Base-by-base conservation (phyloP, 2,113 vertebrate species). In the Galbula dea region DNA sequence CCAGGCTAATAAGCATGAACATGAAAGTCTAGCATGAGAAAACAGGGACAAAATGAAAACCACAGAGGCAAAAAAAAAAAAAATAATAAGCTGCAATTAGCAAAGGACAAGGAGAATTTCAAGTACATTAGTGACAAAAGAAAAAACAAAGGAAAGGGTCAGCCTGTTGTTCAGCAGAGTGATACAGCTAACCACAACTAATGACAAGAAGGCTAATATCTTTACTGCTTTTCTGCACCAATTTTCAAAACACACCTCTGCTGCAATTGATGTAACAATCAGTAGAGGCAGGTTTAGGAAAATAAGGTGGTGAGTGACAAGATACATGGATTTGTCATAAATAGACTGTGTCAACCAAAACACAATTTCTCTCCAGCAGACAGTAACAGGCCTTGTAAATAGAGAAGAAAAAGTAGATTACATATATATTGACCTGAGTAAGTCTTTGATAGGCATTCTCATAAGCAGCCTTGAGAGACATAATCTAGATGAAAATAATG, bases 1-100 rank as follows among this genome's bases (percentile, higher is more conserved):
- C 37, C 80, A 90, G 51, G 39, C 59, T 92, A 93, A 92, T 95
- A 85, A 88, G 72, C 30, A 80, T 83, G 34, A 93, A 86, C 72
- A 90, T 74, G 77, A 90, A 94, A 94, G 67, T 74, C 32, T 17
- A 71, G 26, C 34, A 46, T 43, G 46, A 88, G 41, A 9, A 68
- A 85, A 52, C 4, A 66, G 76, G 55, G 37, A 80, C 10, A 90
- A 88, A 88, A 83, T 54, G 24, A 86, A 22, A 93, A 73, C 8
- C 22, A 80, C 3, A 54, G 45, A 23, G 63, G 15, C 4, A 32
- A 29, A 48, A 66, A 10, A 59, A 55, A 18, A 37, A 52, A 43
- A 54, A n/a, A n/a, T n/a, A n/a, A n/a, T 2, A 21, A 71, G 4
- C 6, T 18, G 19, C 41, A 92, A 92, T 92, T 92, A 94, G 15